Evolutionary conservation across 1,140 invertebrate genomes (phyloP), one percentile per base, ranked within the genome.

Genomic region (Hyposmocoma kahamanoa): DNA sequence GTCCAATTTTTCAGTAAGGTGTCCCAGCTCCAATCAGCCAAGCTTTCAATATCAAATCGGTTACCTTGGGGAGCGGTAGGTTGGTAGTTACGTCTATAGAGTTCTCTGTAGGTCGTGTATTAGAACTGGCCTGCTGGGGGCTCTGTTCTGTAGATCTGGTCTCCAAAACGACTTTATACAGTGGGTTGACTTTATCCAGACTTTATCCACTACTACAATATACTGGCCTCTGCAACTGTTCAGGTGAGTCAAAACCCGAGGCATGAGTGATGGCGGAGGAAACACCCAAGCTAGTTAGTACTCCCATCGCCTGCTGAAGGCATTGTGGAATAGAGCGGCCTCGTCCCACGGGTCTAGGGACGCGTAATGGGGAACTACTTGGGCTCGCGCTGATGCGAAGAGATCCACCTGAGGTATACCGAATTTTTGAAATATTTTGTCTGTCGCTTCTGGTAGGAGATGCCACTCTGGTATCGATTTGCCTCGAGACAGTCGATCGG

Each of bases 281-380:
- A 69, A 69, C 8, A 63, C 26, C 53, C 62, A 66, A 1, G 45
- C 59, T 26, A 69, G 66, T 9, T 17, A 36, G 50, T 41, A 66
- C 17, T 51, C 34, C 67, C 67, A 70, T n/a, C n/a, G 28, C 22
- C 34, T 50, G 53, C 55, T 59, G 59, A 69, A 69, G 8, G 66
- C 63, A 34, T 65, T 54, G 20, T 43, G 53, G 38, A 62, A 67
- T 13, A 34, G 17, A 9, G 64, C 64, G 5, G 32, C 44, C 0
- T 6, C 44, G 59, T 67, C 56, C 20, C 30, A 51, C 19, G 34
- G 50, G 47, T 65, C 55, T 20, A 38, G 15, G 3, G 62, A 58
- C 22, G 58, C 57, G 44, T 71, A 71, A 1, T n/a, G 19, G 19
- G n/a, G 45, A 19, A 59, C 45, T 19, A 71, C 56, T 17, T 59